A percentile compares a stretch with the other conserved stretches of the same genome.
phyloP scores from a whole-genome alignment of 2,888 invertebrate species.

The Ptilodon capucinus region DNA sequence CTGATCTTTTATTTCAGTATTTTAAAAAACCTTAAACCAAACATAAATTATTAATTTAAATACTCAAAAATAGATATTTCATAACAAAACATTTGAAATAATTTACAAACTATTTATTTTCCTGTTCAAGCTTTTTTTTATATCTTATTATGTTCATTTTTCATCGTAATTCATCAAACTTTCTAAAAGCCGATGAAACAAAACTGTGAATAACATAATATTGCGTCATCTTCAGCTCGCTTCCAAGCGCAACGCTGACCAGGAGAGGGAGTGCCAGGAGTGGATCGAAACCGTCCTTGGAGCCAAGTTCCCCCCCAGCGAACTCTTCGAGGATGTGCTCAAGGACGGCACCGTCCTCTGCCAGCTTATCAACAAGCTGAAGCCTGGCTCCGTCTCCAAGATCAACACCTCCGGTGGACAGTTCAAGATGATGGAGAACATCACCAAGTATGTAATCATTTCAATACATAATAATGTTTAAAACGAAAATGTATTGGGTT shows the following conservation, averaged over 20 bases:
- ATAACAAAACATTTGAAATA: too few species aligned
- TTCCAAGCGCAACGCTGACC: slow-evolving; percentile 90
- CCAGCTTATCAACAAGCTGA: slow-evolving; percentile 95
- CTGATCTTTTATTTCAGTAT: too few species aligned
- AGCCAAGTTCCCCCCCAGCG: slow-evolving; percentile 92
- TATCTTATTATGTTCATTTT: too few species aligned
- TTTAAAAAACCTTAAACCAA: too few species aligned
- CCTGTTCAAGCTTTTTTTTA: too few species aligned
- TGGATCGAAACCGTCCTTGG: slow-evolving; percentile 96
- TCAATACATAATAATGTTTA: too few species aligned
- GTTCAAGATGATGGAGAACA: slow-evolving; percentile 99
- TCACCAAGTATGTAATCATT: slow-evolving; percentile 91
- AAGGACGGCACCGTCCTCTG: slow-evolving; percentile 97
- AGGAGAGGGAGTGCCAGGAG: slow-evolving; percentile 93
- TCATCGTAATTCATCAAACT: too few species aligned
- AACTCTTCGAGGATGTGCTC: slow-evolving; percentile 93
- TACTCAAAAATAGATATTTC: too few species aligned
- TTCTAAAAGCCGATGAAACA: too few species aligned
- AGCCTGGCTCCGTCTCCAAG: slow-evolving; percentile 93
- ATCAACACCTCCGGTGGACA: slow-evolving; percentile 97
- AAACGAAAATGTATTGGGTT: too few species aligned
- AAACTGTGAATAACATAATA: neutral
- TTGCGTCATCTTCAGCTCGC: slow-evolving; percentile 84
- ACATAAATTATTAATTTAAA: neutral
- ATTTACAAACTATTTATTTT: too few species aligned